Conservation (phyloP, 2,113 vertebrate species). For the Stegastes partitus region DNA sequence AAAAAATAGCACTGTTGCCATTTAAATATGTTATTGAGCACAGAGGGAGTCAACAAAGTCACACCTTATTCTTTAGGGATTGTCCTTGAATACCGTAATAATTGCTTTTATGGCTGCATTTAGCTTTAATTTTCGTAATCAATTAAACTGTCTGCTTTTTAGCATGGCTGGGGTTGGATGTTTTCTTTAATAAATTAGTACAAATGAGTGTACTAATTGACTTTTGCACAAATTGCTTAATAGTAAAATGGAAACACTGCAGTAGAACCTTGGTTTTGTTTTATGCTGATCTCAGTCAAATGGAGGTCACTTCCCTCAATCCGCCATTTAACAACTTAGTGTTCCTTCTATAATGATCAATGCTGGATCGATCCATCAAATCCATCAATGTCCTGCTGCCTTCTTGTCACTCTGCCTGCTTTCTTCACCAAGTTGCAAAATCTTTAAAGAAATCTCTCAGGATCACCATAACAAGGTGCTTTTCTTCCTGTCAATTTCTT, state of each 20-base stretch:
- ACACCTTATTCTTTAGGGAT: neutral
- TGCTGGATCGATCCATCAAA: constrained; percentile 60
- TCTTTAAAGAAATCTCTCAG: constrained; percentile 5
- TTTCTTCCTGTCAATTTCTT: constrained; percentile 8
- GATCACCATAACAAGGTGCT: constrained; percentile 1
- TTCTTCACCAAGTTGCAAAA: constrained; percentile 16
- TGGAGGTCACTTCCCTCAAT: constrained; percentile 4
- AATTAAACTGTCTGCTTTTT: neutral
- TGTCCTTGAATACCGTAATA: neutral
- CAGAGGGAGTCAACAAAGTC: neutral
- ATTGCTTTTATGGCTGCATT: no score
- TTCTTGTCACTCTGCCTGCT: constrained; percentile 51
- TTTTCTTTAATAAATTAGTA: no score
- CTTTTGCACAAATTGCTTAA: neutral
- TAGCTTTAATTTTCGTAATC: no score
- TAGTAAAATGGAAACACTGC: neutral
- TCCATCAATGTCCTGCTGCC: constrained; percentile 9
- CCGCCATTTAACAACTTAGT: constrained; percentile 5
- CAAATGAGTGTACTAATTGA: neutral
- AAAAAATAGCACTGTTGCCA: neutral
- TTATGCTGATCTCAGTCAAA: constrained; percentile 30
- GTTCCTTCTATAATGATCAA: constrained; percentile 53
- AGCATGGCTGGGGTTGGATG: neutral
- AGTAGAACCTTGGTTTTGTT: constrained; percentile 19
- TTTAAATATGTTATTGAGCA: constrained; percentile 5